Base-by-base conservation (phyloP, 2,888 invertebrate species). In the Lydus trimaculatus region DNA sequence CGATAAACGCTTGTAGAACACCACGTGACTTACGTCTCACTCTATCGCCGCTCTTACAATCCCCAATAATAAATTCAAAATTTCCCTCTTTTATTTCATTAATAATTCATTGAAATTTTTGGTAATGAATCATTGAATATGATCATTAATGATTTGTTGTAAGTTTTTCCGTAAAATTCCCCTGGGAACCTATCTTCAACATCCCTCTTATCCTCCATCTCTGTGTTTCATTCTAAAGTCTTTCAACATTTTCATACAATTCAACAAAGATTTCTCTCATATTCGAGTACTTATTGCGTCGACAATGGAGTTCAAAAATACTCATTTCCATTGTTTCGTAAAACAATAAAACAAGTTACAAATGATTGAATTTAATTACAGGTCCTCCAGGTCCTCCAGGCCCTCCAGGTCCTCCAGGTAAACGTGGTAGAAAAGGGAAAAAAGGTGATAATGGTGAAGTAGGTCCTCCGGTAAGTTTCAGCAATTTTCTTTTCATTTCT, bases 341-440 rank as follows among this genome's bases (percentile, higher is more conserved):
- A 39, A 15, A 39, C n/a, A 39, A 39, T n/a, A 39, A n/a, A 0
- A 1, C 17, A 7, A 43, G 17, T n/a, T 3, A 13, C 3, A 9
- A n/a, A n/a, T 48, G 48, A 20, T 52, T 58, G 25, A 31, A 23
- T 70, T 64, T 67, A 69, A 64, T 83, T 83, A 33, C 77, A 85
- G 85, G 85, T 73, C 84, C 85, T 87, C 70, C 91, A 89, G 90
- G 90, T 78, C 89, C 89, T 65, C 89, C 89, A 72, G 95, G 95
- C 77, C 93, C 93, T 23, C 91, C 93, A 68, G 96, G 96, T 61
- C 92, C 94, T 59, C 92, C 94, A 15, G 96, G 96, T 74, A 96
- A 95, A 85, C 88, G 94, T 81, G 96, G 96, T 78, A 92, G 94
- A 85, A 94, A 94, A 82, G 96, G 96, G 78, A 95, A 94, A 86